These are phyloP conservation scores for Megatriorchis doriae DNA, from an alignment of 2,113 vertebrate genomes.

Conservation along the genomic window DNA sequence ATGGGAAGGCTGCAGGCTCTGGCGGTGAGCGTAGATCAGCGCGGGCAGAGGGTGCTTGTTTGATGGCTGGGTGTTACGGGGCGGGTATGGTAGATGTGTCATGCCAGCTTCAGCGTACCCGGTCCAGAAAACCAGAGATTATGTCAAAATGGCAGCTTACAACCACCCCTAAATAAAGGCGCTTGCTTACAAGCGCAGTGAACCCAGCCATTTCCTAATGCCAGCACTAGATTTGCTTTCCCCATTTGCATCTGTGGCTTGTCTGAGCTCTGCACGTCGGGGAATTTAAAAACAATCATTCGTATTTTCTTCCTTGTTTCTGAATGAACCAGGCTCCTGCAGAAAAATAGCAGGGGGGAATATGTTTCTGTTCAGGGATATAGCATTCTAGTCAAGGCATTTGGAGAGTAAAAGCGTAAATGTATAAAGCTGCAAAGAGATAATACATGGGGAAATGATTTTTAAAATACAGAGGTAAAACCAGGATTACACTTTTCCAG, in stretches of 20 bases:
- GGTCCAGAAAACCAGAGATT: not conserved
- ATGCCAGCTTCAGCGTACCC: not conserved
- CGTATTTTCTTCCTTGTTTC: not conserved
- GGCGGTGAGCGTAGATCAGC: not conserved
- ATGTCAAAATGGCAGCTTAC: not conserved
- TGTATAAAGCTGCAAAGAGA: not conserved
- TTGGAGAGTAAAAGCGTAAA: not conserved
- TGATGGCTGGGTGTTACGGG: not conserved
- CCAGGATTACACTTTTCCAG: not conserved
- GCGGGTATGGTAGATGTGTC: rapidly evolving
- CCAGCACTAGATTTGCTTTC: not conserved
- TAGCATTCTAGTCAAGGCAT: constrained; percentile 5
- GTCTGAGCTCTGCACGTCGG: not conserved
- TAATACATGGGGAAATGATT: not conserved
- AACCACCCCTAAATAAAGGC: not conserved
- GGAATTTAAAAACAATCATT: constrained; percentile 42
- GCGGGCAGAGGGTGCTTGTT: not conserved
- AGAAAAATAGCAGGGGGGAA: constrained; percentile 49
- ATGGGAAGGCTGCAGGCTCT: not conserved
- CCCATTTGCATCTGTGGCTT: constrained; percentile 29
- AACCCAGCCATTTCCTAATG: not conserved
- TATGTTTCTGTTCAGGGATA: constrained; percentile 26
- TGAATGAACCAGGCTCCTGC: constrained; percentile 29
- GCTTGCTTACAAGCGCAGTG: not conserved
- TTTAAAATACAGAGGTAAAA: constrained; percentile 20